Percentiles rank a stretch among this genome's conserved stretches.
These are phyloP conservation scores for Hyposoter dolosus DNA, from an alignment of 2,888 invertebrate species.

Conservation along the genomic window DNA sequence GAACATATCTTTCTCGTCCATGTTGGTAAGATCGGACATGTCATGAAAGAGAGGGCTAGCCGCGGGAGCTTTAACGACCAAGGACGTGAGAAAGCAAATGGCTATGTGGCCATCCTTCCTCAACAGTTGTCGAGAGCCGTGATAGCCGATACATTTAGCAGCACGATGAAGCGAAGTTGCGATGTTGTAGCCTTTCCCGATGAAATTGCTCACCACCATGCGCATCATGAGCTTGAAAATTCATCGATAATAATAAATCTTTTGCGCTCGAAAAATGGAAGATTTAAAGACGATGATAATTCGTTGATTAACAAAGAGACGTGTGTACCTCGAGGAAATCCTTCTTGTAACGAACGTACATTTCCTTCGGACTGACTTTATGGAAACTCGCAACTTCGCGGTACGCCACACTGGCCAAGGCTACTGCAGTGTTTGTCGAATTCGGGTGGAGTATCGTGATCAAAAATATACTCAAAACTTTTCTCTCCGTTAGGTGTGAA, in stretches of 20 bases:
- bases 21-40: slow-evolving; percentile 87
- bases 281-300: background rate
- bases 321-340: slow-evolving; percentile 84
- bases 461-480: slow-evolving; percentile 87
- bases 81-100: slow-evolving; percentile 88
- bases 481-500: slow-evolving; percentile 80
- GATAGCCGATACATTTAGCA: slow-evolving; percentile 89
- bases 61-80: slow-evolving; percentile 86
- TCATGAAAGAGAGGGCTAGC: slow-evolving; percentile 88
- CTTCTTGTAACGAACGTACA: slow-evolving; percentile 88
- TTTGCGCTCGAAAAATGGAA: background rate
- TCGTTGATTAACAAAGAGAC: slow-evolving; percentile 8
- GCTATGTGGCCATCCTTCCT: slow-evolving; percentile 89
- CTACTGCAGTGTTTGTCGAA: slow-evolving; percentile 85
- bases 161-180: slow-evolving; percentile 87
- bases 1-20: slow-evolving; percentile 87
- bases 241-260: background rate
- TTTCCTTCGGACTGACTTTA: slow-evolving; percentile 86
- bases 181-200: slow-evolving; percentile 86
- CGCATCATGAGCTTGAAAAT: slow-evolving; percentile 86
- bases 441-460: slow-evolving; percentile 87
- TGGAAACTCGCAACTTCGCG: slow-evolving; percentile 87
- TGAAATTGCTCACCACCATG: slow-evolving; percentile 87
- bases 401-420: slow-evolving; percentile 87
- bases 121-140: slow-evolving; percentile 89